Base-by-base conservation (phyloP, 2,113 vertebrate species). In the Corvus hawaiiensis region DNA sequence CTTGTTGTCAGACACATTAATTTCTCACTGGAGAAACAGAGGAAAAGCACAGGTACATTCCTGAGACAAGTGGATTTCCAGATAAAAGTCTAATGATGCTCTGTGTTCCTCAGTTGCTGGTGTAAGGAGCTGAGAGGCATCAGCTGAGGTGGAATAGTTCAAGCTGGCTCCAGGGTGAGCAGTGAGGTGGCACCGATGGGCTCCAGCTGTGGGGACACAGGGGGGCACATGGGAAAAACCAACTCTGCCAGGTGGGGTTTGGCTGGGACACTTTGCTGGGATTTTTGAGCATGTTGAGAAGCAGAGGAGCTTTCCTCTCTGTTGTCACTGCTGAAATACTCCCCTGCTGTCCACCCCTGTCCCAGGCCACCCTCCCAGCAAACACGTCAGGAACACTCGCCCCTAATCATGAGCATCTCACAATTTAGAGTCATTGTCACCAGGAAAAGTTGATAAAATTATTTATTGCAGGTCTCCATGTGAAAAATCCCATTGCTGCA, bases 1-100 rank as follows among this genome's bases (percentile, higher is more conserved):
- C 71, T 84, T 94, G 84, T 94, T 96, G 94, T 89, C 89, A 93
- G 95, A 84, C 84, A 89, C 81, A 73, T 76, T 94, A 72, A 95
- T 94, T 94, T 89, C 95, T 96, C 74, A 54, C 78, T 0, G 2
- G 67, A 96, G 91, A 87, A 92, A 77, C 76, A 87, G 55, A 93
- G 76, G 39, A 62, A 67, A 82, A 75, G 69, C 46, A 49, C 44
- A 73, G 84, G 89, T 89, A 89, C 81, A 77, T 89, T 84, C 80
- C 68, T 52, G 83, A 76, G 62, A 87, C 20, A 54, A 54, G n/a
- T 43, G 66, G 18, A 19, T 91, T 92, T 89, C 68, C 64, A 96
- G 87, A 82, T 58, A 51, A 96, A 93, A 87, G 78, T 74, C 69
- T 87, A 21, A 32, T 21, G 77, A 32, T 6, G n/a, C 16, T 95